Percentiles rank a stretch among this genome's conserved stretches.
These are phyloP conservation scores for Calliphora vicina DNA, from an alignment of 1,140 invertebrate species.

Conservation along the genomic window DNA sequence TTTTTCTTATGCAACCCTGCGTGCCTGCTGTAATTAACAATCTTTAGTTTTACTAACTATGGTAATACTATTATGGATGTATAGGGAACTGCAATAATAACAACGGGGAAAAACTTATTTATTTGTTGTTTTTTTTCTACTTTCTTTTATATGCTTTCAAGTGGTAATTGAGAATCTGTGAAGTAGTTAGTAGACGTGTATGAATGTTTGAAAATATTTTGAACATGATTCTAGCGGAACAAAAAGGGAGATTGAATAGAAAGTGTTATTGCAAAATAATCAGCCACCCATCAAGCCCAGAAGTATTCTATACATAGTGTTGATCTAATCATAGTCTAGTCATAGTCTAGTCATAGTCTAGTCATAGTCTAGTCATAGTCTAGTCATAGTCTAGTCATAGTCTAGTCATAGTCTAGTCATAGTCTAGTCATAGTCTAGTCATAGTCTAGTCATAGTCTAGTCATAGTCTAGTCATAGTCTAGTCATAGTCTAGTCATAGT, in stretches of 20 bases:
- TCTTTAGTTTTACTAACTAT: conserved; percentile 19
- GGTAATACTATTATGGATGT: conserved; percentile 22
- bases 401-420: too few relatives aligned
- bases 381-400: too few relatives aligned
- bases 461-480: too few relatives aligned
- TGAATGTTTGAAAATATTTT: not conserved
- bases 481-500: too few relatives aligned
- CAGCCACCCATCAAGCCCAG: too few relatives aligned
- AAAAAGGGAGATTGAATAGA: not conserved
- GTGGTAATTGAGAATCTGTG: conserved; percentile 22
- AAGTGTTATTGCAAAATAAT: not conserved
- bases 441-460: too few relatives aligned
- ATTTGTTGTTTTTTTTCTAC: not conserved
- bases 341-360: too few relatives aligned
- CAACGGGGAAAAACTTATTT: not conserved
- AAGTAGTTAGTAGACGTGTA: not conserved
- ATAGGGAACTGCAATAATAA: not conserved
- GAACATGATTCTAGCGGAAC: not conserved
- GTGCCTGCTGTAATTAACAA: conserved; percentile 28
- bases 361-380: too few relatives aligned
- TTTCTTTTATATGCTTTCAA: not conserved
- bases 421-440: too few relatives aligned
- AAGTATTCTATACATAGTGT: too few relatives aligned
- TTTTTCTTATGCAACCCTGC: not conserved
- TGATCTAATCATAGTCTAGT: too few relatives aligned